Percentiles rank a stretch among this genome's conserved stretches.
Evolutionary conservation across 2,113 vertebrate genomes (phyloP).

Genomic region (Meleagris gallopavo): DNA sequence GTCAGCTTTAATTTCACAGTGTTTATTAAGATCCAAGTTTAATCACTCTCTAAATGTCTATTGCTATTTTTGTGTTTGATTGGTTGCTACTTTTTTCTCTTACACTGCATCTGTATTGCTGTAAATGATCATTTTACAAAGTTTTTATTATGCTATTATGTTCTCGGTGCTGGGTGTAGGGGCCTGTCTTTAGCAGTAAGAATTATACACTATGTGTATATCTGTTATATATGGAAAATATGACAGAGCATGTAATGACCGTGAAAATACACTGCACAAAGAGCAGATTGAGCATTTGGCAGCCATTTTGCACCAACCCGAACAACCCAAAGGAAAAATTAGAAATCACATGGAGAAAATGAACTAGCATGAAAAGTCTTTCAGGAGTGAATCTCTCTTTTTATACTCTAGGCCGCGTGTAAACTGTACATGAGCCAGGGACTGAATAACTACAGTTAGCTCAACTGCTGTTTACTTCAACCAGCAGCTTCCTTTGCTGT

Average conservation of each 20-base stretch:
- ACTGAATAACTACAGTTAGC: neutral
- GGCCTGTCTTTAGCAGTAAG: constrained; percentile 62
- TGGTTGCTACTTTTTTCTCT: neutral
- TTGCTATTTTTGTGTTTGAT: neutral
- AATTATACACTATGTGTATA: constrained; percentile 71
- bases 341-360: neutral
- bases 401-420: neutral
- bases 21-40: neutral
- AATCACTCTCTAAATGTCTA: neutral
- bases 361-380: neutral
- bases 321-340: neutral
- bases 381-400: neutral
- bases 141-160: neutral
- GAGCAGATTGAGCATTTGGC: neutral
- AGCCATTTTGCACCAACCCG: neutral
- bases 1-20: neutral
- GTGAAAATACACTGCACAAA: constrained; percentile 62
- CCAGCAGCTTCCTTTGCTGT: neutral
- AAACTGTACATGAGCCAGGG: neutral
- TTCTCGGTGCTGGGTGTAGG: neutral
- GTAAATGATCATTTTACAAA: neutral
- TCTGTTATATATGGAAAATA: constrained; percentile 37
- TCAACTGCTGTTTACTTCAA: neutral
- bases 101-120: neutral
- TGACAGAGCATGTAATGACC: neutral